Evolutionary conservation across 1,140 invertebrate genomes (phyloP).

Genomic region (Diorhabda carinulata): DNA sequence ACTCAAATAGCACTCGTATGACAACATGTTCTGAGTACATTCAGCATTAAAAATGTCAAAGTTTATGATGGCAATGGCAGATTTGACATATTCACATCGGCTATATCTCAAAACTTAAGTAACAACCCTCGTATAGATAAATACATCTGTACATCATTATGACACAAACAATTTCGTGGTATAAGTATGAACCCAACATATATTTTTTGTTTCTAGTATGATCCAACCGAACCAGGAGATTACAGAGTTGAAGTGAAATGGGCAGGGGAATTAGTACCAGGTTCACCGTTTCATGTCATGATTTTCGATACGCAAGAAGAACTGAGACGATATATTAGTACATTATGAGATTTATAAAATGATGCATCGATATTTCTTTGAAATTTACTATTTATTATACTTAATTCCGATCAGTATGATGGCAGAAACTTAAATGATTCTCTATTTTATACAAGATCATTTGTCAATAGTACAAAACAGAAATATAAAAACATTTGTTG

Average conservation of each 20-base stretch:
- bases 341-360: constrained; percentile 42
- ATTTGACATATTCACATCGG: too few relatives aligned
- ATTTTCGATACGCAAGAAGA: constrained; percentile 99
- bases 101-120: too few relatives aligned
- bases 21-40: too few relatives aligned
- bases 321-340: constrained; percentile 63
- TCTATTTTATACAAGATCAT: not conserved
- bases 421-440: not conserved
- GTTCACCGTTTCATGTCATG: constrained; percentile 97
- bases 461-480: not conserved
- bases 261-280: constrained; percentile 95
- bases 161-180: too few relatives aligned
- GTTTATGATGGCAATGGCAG: too few relatives aligned
- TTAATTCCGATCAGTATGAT: not conserved
- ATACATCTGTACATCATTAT: too few relatives aligned
- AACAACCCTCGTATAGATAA: too few relatives aligned
- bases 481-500: not conserved
- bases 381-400: not conserved
- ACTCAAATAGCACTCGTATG: too few relatives aligned
- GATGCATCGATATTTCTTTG: not conserved
- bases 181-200: not conserved
- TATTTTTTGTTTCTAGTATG: constrained; percentile 57
- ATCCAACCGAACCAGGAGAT: constrained; percentile 97
- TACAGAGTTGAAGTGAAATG: constrained; percentile 97
- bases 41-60: too few relatives aligned